Conservation (phyloP, 1,140 invertebrate species). For the Apocrypta bakeri region DNA sequence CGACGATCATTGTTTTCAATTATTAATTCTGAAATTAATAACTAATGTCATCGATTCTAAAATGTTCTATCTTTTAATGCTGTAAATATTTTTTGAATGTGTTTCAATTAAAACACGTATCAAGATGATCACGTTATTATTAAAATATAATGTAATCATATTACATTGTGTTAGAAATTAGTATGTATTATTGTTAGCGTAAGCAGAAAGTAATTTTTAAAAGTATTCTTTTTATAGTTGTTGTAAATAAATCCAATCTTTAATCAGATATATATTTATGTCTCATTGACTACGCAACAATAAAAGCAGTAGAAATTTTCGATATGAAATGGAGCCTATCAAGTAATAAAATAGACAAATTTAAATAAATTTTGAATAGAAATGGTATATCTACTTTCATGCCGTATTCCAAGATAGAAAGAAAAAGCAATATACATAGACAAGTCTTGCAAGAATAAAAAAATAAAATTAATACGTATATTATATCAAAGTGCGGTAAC, state of each 20-base stretch:
- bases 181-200: constrained; percentile 5
- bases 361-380: not conserved
- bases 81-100: too few relatives aligned
- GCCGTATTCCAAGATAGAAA: constrained; percentile 24
- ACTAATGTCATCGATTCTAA: too few relatives aligned
- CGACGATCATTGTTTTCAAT: not conserved
- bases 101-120: too few relatives aligned
- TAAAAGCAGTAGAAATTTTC: constrained; percentile 2
- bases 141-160: not conserved
- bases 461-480: constrained; percentile 5
- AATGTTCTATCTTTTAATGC: too few relatives aligned
- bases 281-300: not conserved
- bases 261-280: not conserved
- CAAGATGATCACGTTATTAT: too few relatives aligned
- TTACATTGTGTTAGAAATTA: not conserved
- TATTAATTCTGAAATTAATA: too few relatives aligned
- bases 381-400: constrained; percentile 30
- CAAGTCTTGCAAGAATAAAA: constrained; percentile 22
- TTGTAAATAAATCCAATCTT: not conserved
- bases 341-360: not conserved
- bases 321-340: not conserved
- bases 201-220: not conserved
- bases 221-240: not conserved
- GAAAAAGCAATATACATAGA: constrained; percentile 25
- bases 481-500: not conserved